Evolutionary conservation across 2,888 invertebrate species (phyloP), one percentile per base, ranked within the genome.

Genomic region (Mylabris sibirica): DNA sequence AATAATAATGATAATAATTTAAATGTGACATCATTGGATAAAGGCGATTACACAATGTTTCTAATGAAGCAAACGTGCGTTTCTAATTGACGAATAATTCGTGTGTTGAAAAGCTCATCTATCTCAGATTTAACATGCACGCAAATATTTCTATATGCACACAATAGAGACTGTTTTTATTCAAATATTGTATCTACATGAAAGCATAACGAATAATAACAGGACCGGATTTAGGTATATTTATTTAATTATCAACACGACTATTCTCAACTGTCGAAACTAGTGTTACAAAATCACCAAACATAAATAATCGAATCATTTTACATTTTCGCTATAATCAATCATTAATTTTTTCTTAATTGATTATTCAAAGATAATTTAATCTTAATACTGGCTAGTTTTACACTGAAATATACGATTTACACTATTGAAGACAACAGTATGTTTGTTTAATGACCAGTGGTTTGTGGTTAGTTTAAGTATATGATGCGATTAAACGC

Each of bases 401-500:
- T 20, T 65, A 53, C 44, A 60, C 60, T 60, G 44, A 44, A 61
- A 59, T 61, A 65, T 61, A 8, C 57, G 20, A 57, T 57, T 24
- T 57, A 24, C 24, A 26, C 44, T 53, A 30, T 8, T 8, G 49
- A 65, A 65, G 69, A 63, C 66, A 68, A 69, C 72, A 67, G 64
- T 20, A 49, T 44, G 44, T 44, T 78, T 74, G 77, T 77, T 78
- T 78, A 80, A 78, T 75, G 66, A 61, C 68, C 70, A 65, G 66
- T 73, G 76, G 75, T 75, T 74, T 72, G 76, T 74, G 75, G 75
- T 76, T 76, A 75, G 72, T 71, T 72, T 69, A 69, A 30, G 61
- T 72, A 74, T 68, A 44, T 75, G 75, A 78, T 77, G 72, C 74
- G 76, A 77, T 78, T 76, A 76, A 66, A 62, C 70, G 74, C 72